A percentile compares a stretch with the other conserved stretches of the same genome.
Evolutionary conservation across 2,113 vertebrate genomes (phyloP).

Genomic region (Macheiramphus alcinus): DNA sequence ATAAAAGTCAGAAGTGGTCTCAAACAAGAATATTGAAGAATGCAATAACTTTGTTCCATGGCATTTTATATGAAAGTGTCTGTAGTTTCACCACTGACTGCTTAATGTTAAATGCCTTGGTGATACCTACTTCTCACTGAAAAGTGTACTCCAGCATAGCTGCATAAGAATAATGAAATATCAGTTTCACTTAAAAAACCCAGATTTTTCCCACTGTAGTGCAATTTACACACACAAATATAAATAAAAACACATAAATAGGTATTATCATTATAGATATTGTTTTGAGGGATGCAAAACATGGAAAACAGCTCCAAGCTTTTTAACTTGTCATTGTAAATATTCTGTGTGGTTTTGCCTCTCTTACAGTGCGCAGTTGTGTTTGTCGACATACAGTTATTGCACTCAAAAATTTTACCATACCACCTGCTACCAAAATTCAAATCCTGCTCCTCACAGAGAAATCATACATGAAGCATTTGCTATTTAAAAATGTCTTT

Average conservation of each 20-base stretch:
- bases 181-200: neutral
- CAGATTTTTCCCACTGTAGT: neutral
- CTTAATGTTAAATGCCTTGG: neutral
- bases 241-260: neutral
- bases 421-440: neutral
- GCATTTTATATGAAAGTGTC: neutral
- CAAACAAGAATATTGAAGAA: slow-evolving; percentile 11
- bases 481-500: neutral
- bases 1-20: slow-evolving; percentile 37
- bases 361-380: neutral
- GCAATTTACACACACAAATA: neutral
- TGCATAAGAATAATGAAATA: neutral
- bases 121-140: neutral
- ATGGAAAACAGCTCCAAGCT: neutral
- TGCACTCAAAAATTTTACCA: neutral
- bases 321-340: neutral
- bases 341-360: neutral
- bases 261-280: neutral
- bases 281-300: neutral
- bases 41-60: neutral
- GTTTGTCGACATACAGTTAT: neutral
- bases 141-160: neutral
- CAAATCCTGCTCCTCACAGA: neutral
- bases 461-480: neutral
- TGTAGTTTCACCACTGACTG: neutral